phyloP scores from a whole-genome alignment of 2,797 vertebrate species.

The Hypotaenidia philippensis region DNA sequence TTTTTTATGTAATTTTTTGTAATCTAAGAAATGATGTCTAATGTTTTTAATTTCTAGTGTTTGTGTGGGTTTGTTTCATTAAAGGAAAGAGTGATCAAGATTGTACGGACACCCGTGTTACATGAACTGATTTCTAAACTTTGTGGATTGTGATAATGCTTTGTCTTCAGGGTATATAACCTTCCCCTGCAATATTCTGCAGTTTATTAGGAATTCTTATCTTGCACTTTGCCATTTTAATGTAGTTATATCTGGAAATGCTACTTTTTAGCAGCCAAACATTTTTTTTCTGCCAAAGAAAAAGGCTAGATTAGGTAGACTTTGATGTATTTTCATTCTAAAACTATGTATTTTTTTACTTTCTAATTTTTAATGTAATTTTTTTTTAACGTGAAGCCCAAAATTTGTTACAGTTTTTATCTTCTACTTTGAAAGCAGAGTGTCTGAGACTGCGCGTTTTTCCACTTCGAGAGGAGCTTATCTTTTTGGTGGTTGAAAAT shows the following conservation, averaged over 20 bases:
- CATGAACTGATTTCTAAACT: not conserved
- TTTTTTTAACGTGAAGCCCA: not conserved
- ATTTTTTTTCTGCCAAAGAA: not conserved
- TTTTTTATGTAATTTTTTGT: too few species aligned
- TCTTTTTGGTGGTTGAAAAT: too few species aligned
- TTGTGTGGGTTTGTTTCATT: not conserved
- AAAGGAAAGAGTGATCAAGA: not conserved
- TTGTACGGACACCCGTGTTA: not conserved
- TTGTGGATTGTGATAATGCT: not conserved
- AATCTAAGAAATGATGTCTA: too few species aligned
- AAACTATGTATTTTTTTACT: rapidly evolving
- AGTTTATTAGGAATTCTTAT: not conserved
- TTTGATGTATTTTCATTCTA: not conserved
- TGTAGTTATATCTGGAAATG: not conserved
- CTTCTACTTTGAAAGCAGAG: not conserved
- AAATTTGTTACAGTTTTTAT: not conserved
- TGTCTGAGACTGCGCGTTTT: too few species aligned
- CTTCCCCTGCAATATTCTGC: not conserved
- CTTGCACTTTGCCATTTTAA: not conserved
- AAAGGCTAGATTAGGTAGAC: not conserved
- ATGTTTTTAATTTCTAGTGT: not conserved
- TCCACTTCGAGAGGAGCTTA: too few species aligned
- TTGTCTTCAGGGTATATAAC: not conserved
- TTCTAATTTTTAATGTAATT: not conserved
- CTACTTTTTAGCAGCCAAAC: not conserved